Evolutionary conservation across 2,797 vertebrate genomes (phyloP), one percentile per base, ranked within the genome.

Genomic region (Podargus strigoides): DNA sequence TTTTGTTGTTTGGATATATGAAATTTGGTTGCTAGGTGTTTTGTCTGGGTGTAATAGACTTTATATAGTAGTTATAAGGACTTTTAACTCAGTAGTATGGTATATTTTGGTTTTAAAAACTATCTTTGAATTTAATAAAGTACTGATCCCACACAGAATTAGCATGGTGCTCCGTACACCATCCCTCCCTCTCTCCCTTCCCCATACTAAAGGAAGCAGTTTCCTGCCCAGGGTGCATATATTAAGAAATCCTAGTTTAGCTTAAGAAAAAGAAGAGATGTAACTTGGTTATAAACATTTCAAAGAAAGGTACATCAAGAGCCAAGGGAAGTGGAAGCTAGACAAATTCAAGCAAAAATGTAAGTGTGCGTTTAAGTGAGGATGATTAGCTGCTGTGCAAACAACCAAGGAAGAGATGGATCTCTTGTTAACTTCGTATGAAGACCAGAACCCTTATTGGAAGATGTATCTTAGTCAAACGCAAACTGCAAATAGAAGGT

Each of bases 161-260:
- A 74, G 75, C 75, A 27, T 87, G 89, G 70, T 79, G 59, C 55
- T 93, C 24, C 76, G 44, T 77, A 83, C 76, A 37, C 60, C 44
- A 81, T 82, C 26, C 75, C 84, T 90, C 58, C 37, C 23, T 67
- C 52, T 84, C 58, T 93, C 89, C 75, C 56, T 96, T 91, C 88
- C 66, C 18, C 2, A 2, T 92, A 19, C 44, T 74, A 37, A 85
- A 87, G 84, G 90, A 82, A 93, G 69, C 73, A 53, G 20, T 78
- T 84, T 91, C 37, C 70, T 85, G 67, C 67, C 21, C 60, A 58
- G 47, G 28, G 41, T 74, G 21, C 47, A 27, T 87, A 60, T 87
- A 47, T 87, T 73, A 86, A 90, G 79, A 84, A 93, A 87, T 76
- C 19, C 26, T 53, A 37, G 11, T 64, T 90, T 88, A 70, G 42